Evolutionary conservation across 2,113 vertebrate genomes (phyloP).

Genomic region (Ifrita kowaldi): DNA sequence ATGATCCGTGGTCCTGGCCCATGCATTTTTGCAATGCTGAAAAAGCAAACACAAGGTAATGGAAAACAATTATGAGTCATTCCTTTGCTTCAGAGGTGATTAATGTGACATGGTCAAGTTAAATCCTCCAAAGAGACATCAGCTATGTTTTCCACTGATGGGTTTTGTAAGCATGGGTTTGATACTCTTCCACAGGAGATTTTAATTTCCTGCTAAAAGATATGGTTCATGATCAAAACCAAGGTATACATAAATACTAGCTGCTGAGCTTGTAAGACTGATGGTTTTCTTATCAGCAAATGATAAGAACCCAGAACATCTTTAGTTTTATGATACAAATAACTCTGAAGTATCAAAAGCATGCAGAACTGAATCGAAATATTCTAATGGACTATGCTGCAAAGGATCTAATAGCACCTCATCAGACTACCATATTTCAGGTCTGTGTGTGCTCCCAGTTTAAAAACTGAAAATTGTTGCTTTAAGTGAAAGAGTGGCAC

Average conservation of each 20-base stretch:
- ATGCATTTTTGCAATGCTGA: constrained; percentile 1
- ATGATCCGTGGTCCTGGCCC: background rate
- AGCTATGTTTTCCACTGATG: background rate
- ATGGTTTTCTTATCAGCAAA: constrained; percentile 24
- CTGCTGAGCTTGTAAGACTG: background rate
- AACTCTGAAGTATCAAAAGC: background rate
- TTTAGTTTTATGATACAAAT: background rate
- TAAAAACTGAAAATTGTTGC: background rate
- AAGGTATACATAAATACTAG: background rate
- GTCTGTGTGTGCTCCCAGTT: background rate
- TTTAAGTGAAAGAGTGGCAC: background rate
- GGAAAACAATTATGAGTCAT: constrained; percentile 47
- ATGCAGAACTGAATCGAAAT: background rate
- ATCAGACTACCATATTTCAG: background rate
- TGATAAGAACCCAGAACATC: background rate
- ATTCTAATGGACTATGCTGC: background rate
- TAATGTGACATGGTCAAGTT: constrained; percentile 5
- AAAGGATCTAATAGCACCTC: background rate
- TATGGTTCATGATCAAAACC: constrained; percentile 4
- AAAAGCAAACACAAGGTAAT: constrained; percentile 29
- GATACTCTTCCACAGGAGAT: constrained; percentile 37
- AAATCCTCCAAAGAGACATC: constrained; percentile 4
- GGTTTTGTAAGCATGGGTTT: constrained; percentile 21
- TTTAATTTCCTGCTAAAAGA: constrained; percentile 67
- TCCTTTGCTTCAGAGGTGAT: constrained; percentile 48